Evolutionary conservation across 2,113 vertebrate genomes (phyloP).

Genomic region (Stomatorhinus ivindoensis): DNA sequence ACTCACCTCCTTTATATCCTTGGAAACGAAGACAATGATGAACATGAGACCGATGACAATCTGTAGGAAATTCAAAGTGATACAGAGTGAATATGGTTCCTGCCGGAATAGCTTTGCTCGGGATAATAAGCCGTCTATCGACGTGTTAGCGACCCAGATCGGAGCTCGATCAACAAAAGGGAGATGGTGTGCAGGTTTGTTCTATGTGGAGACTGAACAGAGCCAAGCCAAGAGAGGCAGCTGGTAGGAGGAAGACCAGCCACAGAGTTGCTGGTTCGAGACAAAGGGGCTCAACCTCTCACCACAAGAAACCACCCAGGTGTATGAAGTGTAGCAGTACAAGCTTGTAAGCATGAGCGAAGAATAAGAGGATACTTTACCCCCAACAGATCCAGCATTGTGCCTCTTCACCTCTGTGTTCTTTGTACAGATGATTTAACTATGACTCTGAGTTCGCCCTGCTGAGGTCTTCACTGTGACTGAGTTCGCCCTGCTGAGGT

Average conservation of each 20-base stretch:
- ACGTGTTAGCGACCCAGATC: not conserved
- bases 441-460: not conserved
- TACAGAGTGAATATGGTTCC: not conserved
- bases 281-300: not conserved
- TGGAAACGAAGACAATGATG: not conserved
- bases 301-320: not conserved
- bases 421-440: not conserved
- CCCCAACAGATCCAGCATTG: constrained; percentile 7
- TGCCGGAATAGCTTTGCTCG: not conserved
- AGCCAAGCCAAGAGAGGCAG: not conserved
- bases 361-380: not conserved
- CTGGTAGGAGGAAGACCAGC: not conserved
- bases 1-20: constrained; percentile 10
- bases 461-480: not conserved
- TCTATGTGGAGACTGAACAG: not conserved
- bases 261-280: not conserved
- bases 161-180: not conserved
- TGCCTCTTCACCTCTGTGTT: not conserved
- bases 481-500: not conserved
- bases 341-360: not conserved
- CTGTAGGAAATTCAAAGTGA: not conserved
- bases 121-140: not conserved
- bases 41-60: not conserved
- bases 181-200: not conserved
- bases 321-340: not conserved